Evolutionary conservation across 2,113 vertebrate genomes (phyloP), one percentile per base, ranked within the genome.

Genomic region (Aramus guarauna): DNA sequence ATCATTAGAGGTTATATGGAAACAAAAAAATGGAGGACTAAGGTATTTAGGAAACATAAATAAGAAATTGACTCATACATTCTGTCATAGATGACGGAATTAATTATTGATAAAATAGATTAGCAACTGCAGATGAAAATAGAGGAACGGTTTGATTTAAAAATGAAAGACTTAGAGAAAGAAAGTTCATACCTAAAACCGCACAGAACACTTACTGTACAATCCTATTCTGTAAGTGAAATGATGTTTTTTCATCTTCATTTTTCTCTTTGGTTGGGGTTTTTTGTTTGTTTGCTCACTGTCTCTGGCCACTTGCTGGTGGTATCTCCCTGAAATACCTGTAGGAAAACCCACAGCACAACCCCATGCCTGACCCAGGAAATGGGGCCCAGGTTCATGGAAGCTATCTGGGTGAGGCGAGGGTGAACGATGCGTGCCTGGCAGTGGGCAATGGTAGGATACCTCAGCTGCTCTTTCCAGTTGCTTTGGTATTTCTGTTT

Each of bases 21-120:
- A 81, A 69, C 14, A 83, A 85, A 90, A 66, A 36, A 58, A 58
- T 45, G 11, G 34, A 69, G 18, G 36, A 66, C 60, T 63, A 63
- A 66, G 34, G 11, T 78, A 27, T 75, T 88, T 75, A 74, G 56
- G 47, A 90, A 82, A 83, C 14, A 50, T 9, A 86, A 39, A 68
- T 73, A 76, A 81, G n/a, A 62, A 84, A 75, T 72, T 87, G 52
- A 87, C 13, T 78, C 26, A 36, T 67, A 41, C 9, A 55, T 41
- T 92, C 45, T 72, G 20, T 55, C 75, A 92, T 56, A 88, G 53
- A 80, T 62, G 37, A 16, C 16, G 67, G 37, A 88, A 69, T 79
- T 75, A 92, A 94, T 88, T 83, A 67, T 77, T 72, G 24, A 89
- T 56, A 91, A 90, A 75, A 80, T 39, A 56, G 18, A 60, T 68